These are phyloP conservation scores for Spinus olivaceus DNA, from an alignment of 2,797 vertebrate genomes.

Conservation along the genomic window DNA sequence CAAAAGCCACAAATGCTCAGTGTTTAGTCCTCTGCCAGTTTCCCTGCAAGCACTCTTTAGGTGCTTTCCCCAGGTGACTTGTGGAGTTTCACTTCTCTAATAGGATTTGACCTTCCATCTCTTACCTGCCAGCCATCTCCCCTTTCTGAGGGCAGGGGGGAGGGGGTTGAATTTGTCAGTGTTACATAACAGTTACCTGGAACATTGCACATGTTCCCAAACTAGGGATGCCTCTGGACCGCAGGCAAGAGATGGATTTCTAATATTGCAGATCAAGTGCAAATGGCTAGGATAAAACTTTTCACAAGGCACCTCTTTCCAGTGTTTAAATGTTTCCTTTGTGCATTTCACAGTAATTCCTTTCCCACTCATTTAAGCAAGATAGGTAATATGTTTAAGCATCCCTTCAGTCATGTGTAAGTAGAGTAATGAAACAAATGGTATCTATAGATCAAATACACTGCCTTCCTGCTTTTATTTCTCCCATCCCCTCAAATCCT, in stretches of 20 bases:
- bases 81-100: background rate
- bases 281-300: slow-evolving; percentile 12
- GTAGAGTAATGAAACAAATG: background rate
- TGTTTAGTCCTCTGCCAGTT: background rate
- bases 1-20: slow-evolving; percentile 19
- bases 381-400: background rate
- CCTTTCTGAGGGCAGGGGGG: background rate
- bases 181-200: slow-evolving; percentile 75
- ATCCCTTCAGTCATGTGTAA: background rate
- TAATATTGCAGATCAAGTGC: background rate
- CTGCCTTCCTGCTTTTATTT: background rate
- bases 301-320: background rate
- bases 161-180: background rate
- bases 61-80: slow-evolving; percentile 26
- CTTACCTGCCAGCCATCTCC: slow-evolving; percentile 45
- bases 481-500: background rate
- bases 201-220: slow-evolving; percentile 49
- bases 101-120: slow-evolving; percentile 18
- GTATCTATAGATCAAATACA: background rate
- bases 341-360: background rate
- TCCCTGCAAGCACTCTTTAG: background rate
- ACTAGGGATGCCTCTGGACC: slow-evolving; percentile 1
- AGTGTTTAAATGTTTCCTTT: background rate
- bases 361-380: background rate
- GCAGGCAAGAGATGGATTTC: background rate